Base-by-base conservation (phyloP, 2,113 vertebrate species). In the Poeciliopsis retropinna region DNA sequence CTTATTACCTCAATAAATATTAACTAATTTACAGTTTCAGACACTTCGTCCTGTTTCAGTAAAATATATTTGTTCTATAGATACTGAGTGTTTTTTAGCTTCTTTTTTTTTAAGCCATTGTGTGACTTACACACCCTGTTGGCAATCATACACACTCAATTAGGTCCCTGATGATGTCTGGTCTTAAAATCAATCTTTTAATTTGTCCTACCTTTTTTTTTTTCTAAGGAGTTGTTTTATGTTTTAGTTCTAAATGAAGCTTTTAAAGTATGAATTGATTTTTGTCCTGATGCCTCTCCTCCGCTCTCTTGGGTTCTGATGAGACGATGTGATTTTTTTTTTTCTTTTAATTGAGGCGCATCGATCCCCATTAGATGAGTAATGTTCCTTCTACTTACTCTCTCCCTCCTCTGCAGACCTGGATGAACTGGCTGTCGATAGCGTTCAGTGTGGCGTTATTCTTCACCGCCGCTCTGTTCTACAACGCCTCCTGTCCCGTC, bases 361-460 rank as follows among this genome's bases (percentile, higher is more conserved):
- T 15, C 41, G n/a, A 66, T 27, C 37, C 28, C 27, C 61, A 62
- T 9, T 12, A 29, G 54, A 60, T 15, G 31, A 41, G 9, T 25
- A 31, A 31, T 3, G 11, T 60, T 72, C 17, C 62, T 54, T 14
- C 0, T 69, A 39, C 10, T 57, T 70, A 13, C 67, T 62, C 28
- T 44, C 30, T 57, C 11, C 11, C 3, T 81, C 60, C 3, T 1
- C 65, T 80, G 72, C 68, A 99, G 98, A 99, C 98, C n/a, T 98
- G 97, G 95, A 92, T 99, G 82, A 97, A 99, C 94, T 97, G 96
- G 95, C 89, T 92, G 17, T 96, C 97, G 0, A 96, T 97, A 76
- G 72, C 88, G 86, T 97, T 98, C 94, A 99, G 98, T 64, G 76
- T 96, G 0, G 51, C 91, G 22, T 84, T 99, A 1, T 99, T 98